phyloP scores from a whole-genome alignment of 2,888 invertebrate species.

The Margaritifera margaritifera region DNA sequence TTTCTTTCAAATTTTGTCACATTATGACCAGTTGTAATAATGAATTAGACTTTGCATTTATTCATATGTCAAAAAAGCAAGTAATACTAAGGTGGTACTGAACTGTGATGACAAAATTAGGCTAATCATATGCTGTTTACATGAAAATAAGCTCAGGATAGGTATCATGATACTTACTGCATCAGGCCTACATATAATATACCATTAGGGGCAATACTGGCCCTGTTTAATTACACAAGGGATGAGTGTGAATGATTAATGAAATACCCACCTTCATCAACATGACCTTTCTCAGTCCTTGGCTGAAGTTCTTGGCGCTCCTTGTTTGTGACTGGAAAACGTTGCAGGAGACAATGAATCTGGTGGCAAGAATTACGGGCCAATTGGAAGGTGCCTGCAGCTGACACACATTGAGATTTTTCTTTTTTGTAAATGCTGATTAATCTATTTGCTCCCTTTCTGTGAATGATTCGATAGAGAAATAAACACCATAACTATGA shows the following conservation, averaged over 20 bases:
- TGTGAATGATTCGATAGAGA: background rate
- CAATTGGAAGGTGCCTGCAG: constrained; percentile 79
- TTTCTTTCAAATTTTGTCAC: too few species aligned
- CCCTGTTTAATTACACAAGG: too few species aligned
- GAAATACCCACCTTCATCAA: constrained; percentile 74
- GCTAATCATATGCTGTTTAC: too few species aligned
- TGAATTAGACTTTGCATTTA: too few species aligned
- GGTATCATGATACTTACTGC: too few species aligned
- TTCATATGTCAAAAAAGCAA: too few species aligned
- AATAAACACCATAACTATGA: background rate
- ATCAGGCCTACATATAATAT: too few species aligned
- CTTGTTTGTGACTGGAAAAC: constrained; percentile 81
- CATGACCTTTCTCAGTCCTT: constrained; percentile 80
- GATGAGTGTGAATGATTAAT: background rate
- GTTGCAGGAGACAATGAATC: constrained; percentile 79
- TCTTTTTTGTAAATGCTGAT: constrained; percentile 82
- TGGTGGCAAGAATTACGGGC: constrained; percentile 79
- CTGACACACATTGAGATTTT: constrained; percentile 65
- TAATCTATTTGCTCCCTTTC: constrained; percentile 79
- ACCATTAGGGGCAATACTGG: too few species aligned
- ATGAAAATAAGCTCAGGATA: too few species aligned
- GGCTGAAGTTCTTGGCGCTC: constrained; percentile 83
- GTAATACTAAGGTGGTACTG: too few species aligned
- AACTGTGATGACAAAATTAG: too few species aligned
- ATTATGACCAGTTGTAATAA: too few species aligned